Evolutionary conservation across 2,888 invertebrate genomes (phyloP).

Genomic region (Trichacis sp.): DNA sequence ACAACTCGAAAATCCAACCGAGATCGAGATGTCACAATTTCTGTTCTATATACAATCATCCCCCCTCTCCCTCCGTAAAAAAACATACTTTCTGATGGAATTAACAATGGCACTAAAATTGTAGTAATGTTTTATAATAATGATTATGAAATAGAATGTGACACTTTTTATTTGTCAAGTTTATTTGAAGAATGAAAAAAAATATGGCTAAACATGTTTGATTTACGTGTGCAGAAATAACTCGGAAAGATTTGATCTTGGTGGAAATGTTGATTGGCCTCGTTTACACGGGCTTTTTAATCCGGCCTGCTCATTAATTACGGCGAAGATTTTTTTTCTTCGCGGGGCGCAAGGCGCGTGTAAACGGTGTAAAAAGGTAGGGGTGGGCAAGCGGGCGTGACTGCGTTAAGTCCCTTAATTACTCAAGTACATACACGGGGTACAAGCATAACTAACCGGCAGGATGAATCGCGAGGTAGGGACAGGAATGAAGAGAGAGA

Average conservation of each 20-base stretch:
- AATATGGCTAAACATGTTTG: no score
- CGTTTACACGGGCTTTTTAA: neutral
- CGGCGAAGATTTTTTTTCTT: slow-evolving; percentile 44
- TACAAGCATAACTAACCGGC: slow-evolving; percentile 55
- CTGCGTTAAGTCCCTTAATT: slow-evolving; percentile 69
- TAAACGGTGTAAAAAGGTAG: slow-evolving; percentile 62
- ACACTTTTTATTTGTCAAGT: no score
- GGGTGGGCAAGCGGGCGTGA: slow-evolving; percentile 68
- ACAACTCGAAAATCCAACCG: neutral
- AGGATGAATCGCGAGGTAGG: slow-evolving; percentile 28
- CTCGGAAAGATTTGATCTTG: neutral
- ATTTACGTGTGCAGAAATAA: no score
- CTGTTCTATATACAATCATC: no score
- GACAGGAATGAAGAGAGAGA: slow-evolving; percentile 23
- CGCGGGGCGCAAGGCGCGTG: slow-evolving; percentile 58
- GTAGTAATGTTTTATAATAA: no score
- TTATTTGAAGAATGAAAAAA: no score
- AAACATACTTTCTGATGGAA: no score
- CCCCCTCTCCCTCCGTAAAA: no score
- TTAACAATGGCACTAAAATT: no score
- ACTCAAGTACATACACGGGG: slow-evolving; percentile 58
- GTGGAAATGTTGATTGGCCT: neutral
- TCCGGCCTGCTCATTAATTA: neutral
- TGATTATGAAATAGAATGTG: no score
- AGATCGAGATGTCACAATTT: slow-evolving; percentile 16